Percentiles rank a stretch among this genome's conserved stretches.
Evolutionary conservation across 2,888 invertebrate species (phyloP).

Genomic region (Patella pellucida): DNA sequence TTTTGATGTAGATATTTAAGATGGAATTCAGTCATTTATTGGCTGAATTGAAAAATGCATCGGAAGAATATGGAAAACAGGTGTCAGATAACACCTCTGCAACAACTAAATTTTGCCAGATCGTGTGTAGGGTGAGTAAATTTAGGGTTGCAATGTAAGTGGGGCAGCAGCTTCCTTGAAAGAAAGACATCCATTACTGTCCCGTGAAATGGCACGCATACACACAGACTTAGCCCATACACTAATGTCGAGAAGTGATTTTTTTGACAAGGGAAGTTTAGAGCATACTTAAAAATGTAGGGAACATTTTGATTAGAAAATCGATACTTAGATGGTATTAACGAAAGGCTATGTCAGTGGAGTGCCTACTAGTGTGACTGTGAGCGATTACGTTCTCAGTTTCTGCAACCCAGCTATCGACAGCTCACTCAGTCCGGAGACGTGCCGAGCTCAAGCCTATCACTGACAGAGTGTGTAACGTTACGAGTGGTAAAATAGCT

Average conservation of each 20-base stretch:
- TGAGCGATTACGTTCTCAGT: no score
- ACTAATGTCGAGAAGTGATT: neutral
- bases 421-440: no score
- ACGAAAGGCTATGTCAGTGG: no score
- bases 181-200: conserved; percentile 37
- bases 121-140: conserved; percentile 31
- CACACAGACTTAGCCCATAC: conserved; percentile 18
- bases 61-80: conserved; percentile 43
- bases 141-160: conserved; percentile 7
- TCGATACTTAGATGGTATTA: no score
- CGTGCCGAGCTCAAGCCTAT: no score
- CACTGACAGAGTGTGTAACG: no score
- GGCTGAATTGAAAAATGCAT: conserved; percentile 53
- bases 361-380: no score
- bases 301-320: neutral
- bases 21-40: conserved; percentile 57
- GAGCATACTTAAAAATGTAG: neutral
- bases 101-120: conserved; percentile 29
- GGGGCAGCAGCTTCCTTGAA: conserved; percentile 17
- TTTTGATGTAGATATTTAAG: neutral
- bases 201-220: conserved; percentile 49
- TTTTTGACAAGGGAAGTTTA: conserved; percentile 13
- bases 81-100: conserved; percentile 27
- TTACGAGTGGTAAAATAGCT: no score
- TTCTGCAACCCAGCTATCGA: no score